Base-by-base conservation (phyloP, 2,797 vertebrate genomes). In the Eurystomus glaucurus region DNA sequence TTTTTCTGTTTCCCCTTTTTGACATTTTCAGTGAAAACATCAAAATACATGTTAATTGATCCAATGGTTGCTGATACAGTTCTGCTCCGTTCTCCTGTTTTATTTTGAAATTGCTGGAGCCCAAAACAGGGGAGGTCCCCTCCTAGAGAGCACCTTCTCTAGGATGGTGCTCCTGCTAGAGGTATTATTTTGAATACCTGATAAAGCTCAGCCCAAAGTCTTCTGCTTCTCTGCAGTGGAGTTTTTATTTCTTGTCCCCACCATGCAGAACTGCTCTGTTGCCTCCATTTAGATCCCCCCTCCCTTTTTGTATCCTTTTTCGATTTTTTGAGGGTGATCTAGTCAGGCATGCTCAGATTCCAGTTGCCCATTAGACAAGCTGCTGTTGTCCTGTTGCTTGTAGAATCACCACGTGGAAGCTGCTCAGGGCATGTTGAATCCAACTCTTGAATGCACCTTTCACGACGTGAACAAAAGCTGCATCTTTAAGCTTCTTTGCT, bases 371-470 rank as follows among this genome's bases (percentile, higher is more conserved):
- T 51, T 23, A 41, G 52, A 22, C 28, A 26, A 18, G 39, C 51
- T 51, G 55, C 4, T 76, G 57, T 41, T 66, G 80, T 57, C 25
- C n/a, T 0, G 0, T 48, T 33, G 28, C 26, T 76, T 37, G 14
- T 22, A 5, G 28, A 10, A 15, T 60, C 31, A 23, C 39, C 31
- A 0, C 1, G 3, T 35, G 13, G 12, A 10, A 20, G 51, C 33
- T 61, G 16, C 46, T 37, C 1, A 2, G 74, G 39, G 10, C 37
- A 2, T 13, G 0, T 13, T 15, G 33, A 35, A 22, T n/a, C 48
- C 1, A 0, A 14, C 12, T 58, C 60, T 22, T 2, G 2, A 62
- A 26, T 1, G 0, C 28, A 10, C 39, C 51, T 57, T 68, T 72
- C 54, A 22, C n/a, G 12, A 1, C 2, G 21, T 5, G 7, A 52